Evolutionary conservation across 2,797 vertebrate species (phyloP).

Genomic region (Microhierax caerulescens): DNA sequence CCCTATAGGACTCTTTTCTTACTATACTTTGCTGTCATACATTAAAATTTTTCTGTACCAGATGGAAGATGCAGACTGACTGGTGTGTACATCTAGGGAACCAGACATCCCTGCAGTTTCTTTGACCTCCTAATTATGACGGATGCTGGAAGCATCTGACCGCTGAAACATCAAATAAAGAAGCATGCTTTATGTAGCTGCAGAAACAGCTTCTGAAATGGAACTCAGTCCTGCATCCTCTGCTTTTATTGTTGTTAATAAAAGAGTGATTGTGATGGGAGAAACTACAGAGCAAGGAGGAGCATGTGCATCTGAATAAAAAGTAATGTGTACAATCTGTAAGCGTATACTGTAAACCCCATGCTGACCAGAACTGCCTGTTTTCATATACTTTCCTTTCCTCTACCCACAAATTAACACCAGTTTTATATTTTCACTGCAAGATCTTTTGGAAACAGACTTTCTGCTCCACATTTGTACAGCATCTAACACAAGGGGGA

Average conservation of each 20-base stretch:
- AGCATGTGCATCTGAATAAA: background rate
- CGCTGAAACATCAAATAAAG: background rate
- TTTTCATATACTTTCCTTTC: background rate
- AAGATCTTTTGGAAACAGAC: background rate
- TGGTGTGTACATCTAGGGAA: background rate
- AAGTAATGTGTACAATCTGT: background rate
- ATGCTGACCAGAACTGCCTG: background rate
- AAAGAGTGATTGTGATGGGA: background rate
- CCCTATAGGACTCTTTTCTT: background rate
- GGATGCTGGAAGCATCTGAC: background rate
- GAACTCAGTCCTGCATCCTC: background rate
- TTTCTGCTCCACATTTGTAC: background rate
- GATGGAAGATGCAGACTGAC: background rate
- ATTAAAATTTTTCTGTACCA: background rate
- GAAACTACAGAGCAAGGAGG: background rate
- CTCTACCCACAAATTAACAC: background rate
- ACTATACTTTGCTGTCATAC: background rate
- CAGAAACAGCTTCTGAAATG: background rate
- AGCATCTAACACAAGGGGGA: background rate
- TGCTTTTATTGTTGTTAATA: background rate
- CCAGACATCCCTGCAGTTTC: background rate
- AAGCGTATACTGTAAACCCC: background rate
- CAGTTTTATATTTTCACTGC: background rate
- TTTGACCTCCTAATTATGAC: background rate
- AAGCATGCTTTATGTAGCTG: background rate